Base-by-base conservation (phyloP, 2,113 vertebrate species). In the Ancistrus triradiatus region DNA sequence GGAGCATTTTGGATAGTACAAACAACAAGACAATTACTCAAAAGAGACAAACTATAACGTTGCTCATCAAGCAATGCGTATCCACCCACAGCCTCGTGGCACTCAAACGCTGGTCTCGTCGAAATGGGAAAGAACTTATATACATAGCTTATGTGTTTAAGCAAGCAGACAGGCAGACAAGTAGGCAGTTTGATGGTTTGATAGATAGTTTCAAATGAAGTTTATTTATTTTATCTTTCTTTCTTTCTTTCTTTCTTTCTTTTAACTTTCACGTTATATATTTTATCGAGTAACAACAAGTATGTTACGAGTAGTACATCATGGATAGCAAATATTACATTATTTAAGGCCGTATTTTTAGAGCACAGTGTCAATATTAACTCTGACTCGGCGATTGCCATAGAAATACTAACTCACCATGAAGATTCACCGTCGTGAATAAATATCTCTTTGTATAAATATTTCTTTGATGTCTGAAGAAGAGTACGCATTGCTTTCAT, bases 401-500 rank as follows among this genome's bases (percentile, higher is more conserved):
- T 96, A 93, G 94, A 97, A 97, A 93, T 93, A 89, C 92, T 97
- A 98, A 98, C 94, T 95, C 92, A 96, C 93, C 96, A 89, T 98
- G 95, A 98, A 95, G 95, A 97, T 97, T 91, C 93, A 93, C 92
- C 90, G 93, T 92, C 88, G 91, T 89, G 92, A 91, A 93, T 90
- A 94, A 96, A 93, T 91, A 88, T 86, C 83, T 91, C 93, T 93
- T 98, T 98, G 94, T 96, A 82, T 67, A 42, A 79, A 87, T 80
- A 68, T 76, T 83, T 82, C 94, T 98, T 98, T 98, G 96, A 98
- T 93, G 96, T 97, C 86, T 88, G 89, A 87, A 90, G 88, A 86
- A 83, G 85, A 87, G 92, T 91, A 93, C 88, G 89, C 87, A 84
- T 80, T 84, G 82, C 87, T 84, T 95, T 95, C 91, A 94, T 90